Evolutionary conservation across 2,888 invertebrate species (phyloP).

Genomic region (Hirtodrosophila histrioides): DNA sequence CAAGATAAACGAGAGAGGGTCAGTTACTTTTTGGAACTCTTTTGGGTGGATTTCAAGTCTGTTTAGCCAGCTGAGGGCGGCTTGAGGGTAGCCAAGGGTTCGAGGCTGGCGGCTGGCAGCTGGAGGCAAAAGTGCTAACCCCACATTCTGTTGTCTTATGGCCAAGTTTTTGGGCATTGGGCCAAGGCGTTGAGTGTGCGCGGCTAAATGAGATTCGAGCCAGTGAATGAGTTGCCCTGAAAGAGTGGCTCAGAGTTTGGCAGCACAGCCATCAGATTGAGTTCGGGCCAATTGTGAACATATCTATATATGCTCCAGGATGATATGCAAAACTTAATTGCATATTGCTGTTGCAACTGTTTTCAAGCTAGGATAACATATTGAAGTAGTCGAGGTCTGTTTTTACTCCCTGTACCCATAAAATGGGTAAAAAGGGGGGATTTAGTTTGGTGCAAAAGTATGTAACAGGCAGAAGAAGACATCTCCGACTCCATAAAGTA

Average conservation of each 20-base stretch:
- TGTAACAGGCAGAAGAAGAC: no score
- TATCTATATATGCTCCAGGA: constrained; percentile 17
- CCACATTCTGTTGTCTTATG: constrained; percentile 22
- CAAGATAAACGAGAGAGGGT: constrained; percentile 62
- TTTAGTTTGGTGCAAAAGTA: no score
- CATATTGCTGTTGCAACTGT: no score
- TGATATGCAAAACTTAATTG: constrained; percentile 6
- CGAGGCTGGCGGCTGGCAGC: background rate
- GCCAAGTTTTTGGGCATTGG: constrained; percentile 43
- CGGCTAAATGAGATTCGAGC: background rate
- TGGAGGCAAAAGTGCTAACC: background rate
- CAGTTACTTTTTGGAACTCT: constrained; percentile 26
- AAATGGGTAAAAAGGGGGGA: no score
- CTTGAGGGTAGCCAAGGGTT: constrained; percentile 9
- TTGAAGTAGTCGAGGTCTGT: no score
- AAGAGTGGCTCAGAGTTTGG: background rate
- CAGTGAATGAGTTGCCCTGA: background rate
- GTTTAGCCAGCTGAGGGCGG: constrained; percentile 16
- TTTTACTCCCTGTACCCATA: no score
- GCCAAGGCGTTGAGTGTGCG: constrained; percentile 35
- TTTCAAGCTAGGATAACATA: no score
- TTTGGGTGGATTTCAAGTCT: constrained; percentile 23
- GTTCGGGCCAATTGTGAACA: constrained; percentile 21
- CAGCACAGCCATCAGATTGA: constrained; percentile 39
- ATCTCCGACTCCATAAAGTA: no score